phyloP scores from a whole-genome alignment of 2,888 invertebrate species.

The Morpho achilles region DNA sequence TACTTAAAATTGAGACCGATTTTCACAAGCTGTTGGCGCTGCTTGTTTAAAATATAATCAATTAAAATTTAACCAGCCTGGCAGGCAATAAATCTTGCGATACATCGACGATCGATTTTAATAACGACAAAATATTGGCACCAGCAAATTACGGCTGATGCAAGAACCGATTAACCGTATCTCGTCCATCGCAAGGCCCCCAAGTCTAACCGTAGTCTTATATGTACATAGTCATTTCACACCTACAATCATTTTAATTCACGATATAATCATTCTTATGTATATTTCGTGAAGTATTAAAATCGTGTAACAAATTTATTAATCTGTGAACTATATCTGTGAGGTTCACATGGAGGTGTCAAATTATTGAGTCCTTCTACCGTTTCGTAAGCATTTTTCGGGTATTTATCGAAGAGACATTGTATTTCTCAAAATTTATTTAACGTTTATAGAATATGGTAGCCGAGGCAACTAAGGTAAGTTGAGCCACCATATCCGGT shows the following conservation, averaged over 20 bases:
- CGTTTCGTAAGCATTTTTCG: conserved; percentile 3
- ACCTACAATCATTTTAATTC: conserved; percentile 1
- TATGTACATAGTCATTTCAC: conserved; percentile 7
- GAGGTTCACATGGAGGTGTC: conserved; percentile 4
- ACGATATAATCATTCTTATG: background rate
- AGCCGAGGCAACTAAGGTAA: too few species aligned
- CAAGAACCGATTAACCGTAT: conserved; percentile 13
- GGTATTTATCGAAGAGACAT: conserved; percentile 2
- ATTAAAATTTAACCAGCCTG: conserved; percentile 8
- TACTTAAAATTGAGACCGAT: too few species aligned
- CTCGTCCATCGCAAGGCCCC: conserved; percentile 14
- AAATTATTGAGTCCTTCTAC: conserved; percentile 13
- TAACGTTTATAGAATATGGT: too few species aligned
- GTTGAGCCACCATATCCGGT: too few species aligned
- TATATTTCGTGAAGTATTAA: background rate
- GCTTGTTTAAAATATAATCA: conserved; percentile 7
- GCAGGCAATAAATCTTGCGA: conserved; percentile 9
- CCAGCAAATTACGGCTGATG: conserved; percentile 16
- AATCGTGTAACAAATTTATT: background rate
- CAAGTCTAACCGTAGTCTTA: conserved; percentile 11
- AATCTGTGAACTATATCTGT: conserved; percentile 2
- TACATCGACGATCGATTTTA: conserved; percentile 14
- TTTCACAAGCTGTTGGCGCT: too few species aligned
- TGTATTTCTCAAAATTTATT: too few species aligned
- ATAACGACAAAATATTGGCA: conserved; percentile 17